Base-by-base conservation (phyloP, 1,140 invertebrate species). In the Lucilia sericata region DNA sequence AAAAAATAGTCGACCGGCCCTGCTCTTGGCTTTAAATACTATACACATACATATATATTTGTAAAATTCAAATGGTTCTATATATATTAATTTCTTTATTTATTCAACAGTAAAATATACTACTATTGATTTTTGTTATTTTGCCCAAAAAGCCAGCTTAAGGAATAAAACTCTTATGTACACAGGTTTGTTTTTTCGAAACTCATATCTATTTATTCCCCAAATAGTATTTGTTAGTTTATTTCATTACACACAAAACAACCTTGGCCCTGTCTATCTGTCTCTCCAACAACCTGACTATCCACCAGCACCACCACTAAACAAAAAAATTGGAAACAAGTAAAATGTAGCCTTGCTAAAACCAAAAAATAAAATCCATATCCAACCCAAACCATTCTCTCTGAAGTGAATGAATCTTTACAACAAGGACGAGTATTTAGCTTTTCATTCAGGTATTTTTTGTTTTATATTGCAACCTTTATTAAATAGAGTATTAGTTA, bases 211-310 rank as follows among this genome's bases (percentile, higher is more conserved):
- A n/a, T 60, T 60, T 60, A 60, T 60, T 60, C 51, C 51, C 51
- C 51, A 60, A 60, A 60, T 60, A 60, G 1, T 14, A 60, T 60
- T 60, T 60, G 51, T 60, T 60, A 17, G 51, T 60, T 55, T 60
- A 60, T 60, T 60, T 60, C 51, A 60, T 60, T 60, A 60, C 51
- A 60, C 51, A 60, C 51, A 17, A 60, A 60, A n/a, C 17, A 60
- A 60, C 51, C 51, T 30, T 74, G 25, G 70, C 70, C 19, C n/a
- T 74, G 70, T 74, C n/a, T 30, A n/a, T 74, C 70, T 25, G 70
- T 74, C n/a, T n/a, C 13, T 74, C 70, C 12, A 5, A 21, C 70
- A 1, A n/a, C n/a, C 70, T 74, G 70, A n/a, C 70, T 74, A 42
- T 10, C 2, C 13, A 12, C 25, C 25, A 30, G 25, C 25, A 30